phyloP scores from a whole-genome alignment of 2,888 invertebrate species.

The Parnassius smintheus region DNA sequence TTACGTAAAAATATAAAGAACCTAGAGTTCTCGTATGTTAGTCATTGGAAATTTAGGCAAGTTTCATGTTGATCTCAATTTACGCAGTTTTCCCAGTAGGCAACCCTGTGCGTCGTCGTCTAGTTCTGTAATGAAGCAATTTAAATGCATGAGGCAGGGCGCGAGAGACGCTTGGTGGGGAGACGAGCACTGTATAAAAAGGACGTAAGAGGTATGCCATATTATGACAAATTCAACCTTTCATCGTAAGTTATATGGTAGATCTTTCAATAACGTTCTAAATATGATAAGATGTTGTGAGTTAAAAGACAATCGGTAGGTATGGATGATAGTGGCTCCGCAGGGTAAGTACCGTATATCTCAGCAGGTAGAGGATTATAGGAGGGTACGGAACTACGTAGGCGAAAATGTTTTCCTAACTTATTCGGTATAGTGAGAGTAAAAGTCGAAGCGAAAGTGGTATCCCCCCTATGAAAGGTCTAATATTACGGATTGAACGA shows the following conservation, averaged over 20 bases:
- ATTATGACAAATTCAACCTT: slow-evolving; percentile 36
- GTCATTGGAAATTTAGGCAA: slow-evolving; percentile 31
- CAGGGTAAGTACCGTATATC: slow-evolving; percentile 77
- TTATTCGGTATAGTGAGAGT: slow-evolving; percentile 72
- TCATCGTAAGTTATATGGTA: fast-evolving
- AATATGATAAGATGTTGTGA: slow-evolving; percentile 33
- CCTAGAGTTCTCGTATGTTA: slow-evolving; percentile 13
- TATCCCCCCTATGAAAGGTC: slow-evolving; percentile 43
- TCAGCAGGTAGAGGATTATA: slow-evolving; percentile 78
- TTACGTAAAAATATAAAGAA: no score
- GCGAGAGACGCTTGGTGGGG: slow-evolving; percentile 75
- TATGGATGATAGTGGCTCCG: slow-evolving; percentile 77
- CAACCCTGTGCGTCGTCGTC: slow-evolving; percentile 74
- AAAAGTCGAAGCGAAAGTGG: slow-evolving; percentile 74
- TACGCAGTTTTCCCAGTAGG: slow-evolving; percentile 54
- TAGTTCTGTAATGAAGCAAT: slow-evolving; percentile 82
- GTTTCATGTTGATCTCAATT: slow-evolving; percentile 36
- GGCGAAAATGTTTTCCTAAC: slow-evolving; percentile 78
- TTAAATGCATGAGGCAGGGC: slow-evolving; percentile 83
- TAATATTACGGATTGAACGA: slow-evolving; percentile 19
- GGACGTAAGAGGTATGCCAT: slow-evolving; percentile 38
- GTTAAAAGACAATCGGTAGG: slow-evolving; percentile 49
- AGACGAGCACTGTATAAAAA: slow-evolving; percentile 44
- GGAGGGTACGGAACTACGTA: slow-evolving; percentile 66
- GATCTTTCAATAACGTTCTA: slow-evolving; percentile 28